Percentiles rank a stretch among this genome's conserved stretches.
Conservation (phyloP, 37 sponge, comb jelly and placozoan species). For the Geodia barretti region DNA sequence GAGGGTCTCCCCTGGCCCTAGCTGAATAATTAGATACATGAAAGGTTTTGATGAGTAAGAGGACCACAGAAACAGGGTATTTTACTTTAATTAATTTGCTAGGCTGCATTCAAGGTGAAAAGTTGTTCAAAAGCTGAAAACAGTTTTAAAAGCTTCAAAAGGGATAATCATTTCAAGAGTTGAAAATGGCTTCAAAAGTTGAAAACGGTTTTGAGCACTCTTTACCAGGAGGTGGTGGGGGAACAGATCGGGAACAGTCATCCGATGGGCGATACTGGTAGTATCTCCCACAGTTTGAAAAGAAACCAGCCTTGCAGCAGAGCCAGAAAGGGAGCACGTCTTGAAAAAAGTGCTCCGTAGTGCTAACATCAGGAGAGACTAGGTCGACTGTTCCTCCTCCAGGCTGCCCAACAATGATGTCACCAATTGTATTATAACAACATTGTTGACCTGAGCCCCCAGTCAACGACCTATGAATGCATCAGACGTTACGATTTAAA, state of each 20-base stretch:
- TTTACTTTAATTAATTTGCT: too few species aligned
- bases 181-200: too few species aligned
- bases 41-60: too few species aligned
- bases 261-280: constrained; percentile 56
- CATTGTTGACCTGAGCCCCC: constrained; percentile 60
- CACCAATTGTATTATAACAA: constrained; percentile 45
- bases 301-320: constrained; percentile 48
- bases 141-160: too few species aligned
- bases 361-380: constrained; percentile 9
- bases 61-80: too few species aligned
- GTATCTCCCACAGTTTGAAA: constrained; percentile 39
- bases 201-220: not conserved
- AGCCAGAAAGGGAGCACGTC: constrained; percentile 43
- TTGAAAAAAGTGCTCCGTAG: constrained; percentile 10
- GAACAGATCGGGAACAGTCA: constrained; percentile 18
- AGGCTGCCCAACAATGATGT: constrained; percentile 34
- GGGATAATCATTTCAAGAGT: too few species aligned
- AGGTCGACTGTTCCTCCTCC: constrained; percentile 52
- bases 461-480: too few species aligned
- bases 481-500: too few species aligned
- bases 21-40: not conserved
- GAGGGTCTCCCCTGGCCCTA: constrained; percentile 51
- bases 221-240: constrained; percentile 27
- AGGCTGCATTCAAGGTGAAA: too few species aligned
- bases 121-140: too few species aligned